These are phyloP conservation scores for Gila robusta DNA, from an alignment of 2,797 vertebrate species.

Conservation along the genomic window DNA sequence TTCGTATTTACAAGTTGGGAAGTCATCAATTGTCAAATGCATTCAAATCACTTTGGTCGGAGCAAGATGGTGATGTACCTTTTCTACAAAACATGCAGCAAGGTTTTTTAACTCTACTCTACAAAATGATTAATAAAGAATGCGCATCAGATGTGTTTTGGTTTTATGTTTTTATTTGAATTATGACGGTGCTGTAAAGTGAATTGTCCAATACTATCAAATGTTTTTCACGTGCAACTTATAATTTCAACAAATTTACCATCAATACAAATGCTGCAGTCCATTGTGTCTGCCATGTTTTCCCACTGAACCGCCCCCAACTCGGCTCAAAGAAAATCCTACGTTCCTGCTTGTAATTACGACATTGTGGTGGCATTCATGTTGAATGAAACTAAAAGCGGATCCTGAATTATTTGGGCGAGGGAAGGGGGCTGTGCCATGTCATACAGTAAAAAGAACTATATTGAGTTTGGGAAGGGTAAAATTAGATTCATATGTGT, in stretches of 20 bases:
- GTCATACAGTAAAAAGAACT: conserved; percentile 33
- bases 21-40: background rate
- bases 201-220: background rate
- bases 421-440: conserved; percentile 38
- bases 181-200: background rate
- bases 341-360: too few relatives aligned
- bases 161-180: background rate
- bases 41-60: background rate
- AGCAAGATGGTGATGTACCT: background rate
- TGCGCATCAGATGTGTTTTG: background rate
- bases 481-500: conserved; percentile 46
- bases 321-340: too few relatives aligned
- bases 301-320: too few relatives aligned
- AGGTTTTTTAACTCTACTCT: background rate
- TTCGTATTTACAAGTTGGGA: background rate
- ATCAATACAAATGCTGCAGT: background rate
- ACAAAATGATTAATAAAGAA: background rate
- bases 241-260: background rate
- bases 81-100: background rate
- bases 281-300: background rate
- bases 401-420: conserved; percentile 24
- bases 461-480: conserved; percentile 26
- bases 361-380: too few relatives aligned
- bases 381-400: conserved; percentile 13
- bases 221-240: background rate